Percentiles rank a stretch among this genome's conserved stretches.
phyloP scores from a whole-genome alignment of 2,113 vertebrate genomes.

The human (Homo sapiens) region GRCh38 chr9:81902001-81902500 shows the following conservation, averaged over 20 bases:
- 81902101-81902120: conserved; percentile 41
- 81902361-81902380: conserved; percentile 24
- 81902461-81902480: conserved; percentile 41
- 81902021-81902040: neutral
- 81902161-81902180: conserved; percentile 49
- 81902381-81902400: conserved; percentile 33
- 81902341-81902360: conserved; percentile 19
- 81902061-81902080: conserved; percentile 3
- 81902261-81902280: conserved; percentile 49
- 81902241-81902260: conserved; percentile 7
- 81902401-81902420: conserved; percentile 36
- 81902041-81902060: neutral
- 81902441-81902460: conserved; percentile 51
- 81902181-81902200: conserved; percentile 33
- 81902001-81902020: neutral
- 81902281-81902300: conserved; percentile 58
- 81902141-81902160: conserved; percentile 30
- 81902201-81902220: conserved; percentile 51
- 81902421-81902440: neutral
- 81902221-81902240: neutral
- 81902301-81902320: conserved; percentile 32
- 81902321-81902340: neutral
- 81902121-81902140: conserved; percentile 27
- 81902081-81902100: neutral
- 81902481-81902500: conserved; percentile 52